Conservation (phyloP, 2,113 vertebrate species). For the Alosa alosa region DNA sequence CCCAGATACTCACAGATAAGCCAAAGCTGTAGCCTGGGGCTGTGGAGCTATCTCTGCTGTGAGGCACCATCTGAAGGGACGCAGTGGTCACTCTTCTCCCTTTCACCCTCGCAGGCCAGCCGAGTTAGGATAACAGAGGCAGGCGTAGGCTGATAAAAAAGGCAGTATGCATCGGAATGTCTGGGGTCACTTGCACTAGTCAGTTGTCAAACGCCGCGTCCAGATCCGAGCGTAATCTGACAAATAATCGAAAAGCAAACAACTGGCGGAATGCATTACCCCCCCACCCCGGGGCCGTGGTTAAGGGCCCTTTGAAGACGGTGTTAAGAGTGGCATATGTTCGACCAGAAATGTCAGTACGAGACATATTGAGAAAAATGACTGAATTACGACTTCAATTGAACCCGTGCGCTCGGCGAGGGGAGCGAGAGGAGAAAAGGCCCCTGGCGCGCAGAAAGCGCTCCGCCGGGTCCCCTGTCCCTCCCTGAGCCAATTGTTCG, state of each 20-base stretch:
- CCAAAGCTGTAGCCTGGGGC: slow-evolving; percentile 47
- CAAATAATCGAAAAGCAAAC: slow-evolving; percentile 58
- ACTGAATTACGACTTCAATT: slow-evolving; percentile 73
- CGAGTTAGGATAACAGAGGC: slow-evolving; percentile 48
- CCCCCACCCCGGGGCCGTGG: slow-evolving; percentile 27
- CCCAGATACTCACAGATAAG: slow-evolving; percentile 56
- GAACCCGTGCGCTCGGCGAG: slow-evolving; percentile 74
- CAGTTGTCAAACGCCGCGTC: slow-evolving; percentile 48
- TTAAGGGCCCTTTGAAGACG: slow-evolving; percentile 53
- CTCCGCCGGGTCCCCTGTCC: slow-evolving; percentile 68
- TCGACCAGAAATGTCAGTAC: slow-evolving; percentile 66
- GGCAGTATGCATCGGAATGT: slow-evolving; percentile 48
- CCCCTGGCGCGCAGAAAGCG: slow-evolving; percentile 59
- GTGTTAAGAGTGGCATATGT: slow-evolving; percentile 64
- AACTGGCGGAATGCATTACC: slow-evolving; percentile 44
- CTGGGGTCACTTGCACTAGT: slow-evolving; percentile 52
- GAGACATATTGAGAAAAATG: slow-evolving; percentile 75
- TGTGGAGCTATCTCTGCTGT: neutral
- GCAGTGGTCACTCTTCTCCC: neutral
- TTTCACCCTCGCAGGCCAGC: slow-evolving; percentile 31
- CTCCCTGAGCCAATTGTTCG: slow-evolving; percentile 76
- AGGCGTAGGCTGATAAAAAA: slow-evolving; percentile 37
- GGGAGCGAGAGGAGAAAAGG: slow-evolving; percentile 59
- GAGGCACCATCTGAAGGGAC: neutral
- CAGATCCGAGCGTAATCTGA: slow-evolving; percentile 60